A percentile compares a stretch with the other conserved stretches of the same genome.
Conservation (phyloP, 2,797 vertebrate genomes). For the Emys orbicularis region DNA sequence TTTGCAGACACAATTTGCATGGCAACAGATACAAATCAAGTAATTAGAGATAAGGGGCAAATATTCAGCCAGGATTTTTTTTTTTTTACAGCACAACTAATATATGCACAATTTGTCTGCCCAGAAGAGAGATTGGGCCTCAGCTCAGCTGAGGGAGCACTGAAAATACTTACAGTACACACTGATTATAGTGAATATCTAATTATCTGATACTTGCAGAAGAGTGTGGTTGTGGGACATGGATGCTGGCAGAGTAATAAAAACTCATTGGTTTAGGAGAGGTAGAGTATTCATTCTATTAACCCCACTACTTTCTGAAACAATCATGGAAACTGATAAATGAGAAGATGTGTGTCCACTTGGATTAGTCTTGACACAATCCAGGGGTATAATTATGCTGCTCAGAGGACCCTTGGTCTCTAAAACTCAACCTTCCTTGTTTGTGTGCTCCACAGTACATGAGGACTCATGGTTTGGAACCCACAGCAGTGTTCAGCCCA, state of each 20-base stretch:
- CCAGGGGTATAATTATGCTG: background rate
- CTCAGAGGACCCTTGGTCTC: background rate
- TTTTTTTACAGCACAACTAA: background rate
- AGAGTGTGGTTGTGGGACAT: fast-evolving
- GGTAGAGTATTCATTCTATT: conserved; percentile 30
- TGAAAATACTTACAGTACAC: background rate
- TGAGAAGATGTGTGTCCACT: background rate
- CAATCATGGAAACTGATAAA: background rate
- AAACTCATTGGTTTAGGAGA: background rate
- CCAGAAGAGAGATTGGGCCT: background rate
- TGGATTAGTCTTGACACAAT: background rate
- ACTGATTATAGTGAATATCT: background rate
- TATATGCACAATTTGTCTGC: fast-evolving
- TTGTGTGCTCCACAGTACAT: background rate
- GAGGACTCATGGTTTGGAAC: background rate
- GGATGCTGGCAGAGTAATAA: background rate
- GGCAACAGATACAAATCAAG: too few relatives aligned
- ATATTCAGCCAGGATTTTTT: background rate
- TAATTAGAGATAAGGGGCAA: too few relatives aligned
- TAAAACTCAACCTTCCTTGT: background rate
- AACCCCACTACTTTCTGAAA: conserved; percentile 29
- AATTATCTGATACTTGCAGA: background rate
- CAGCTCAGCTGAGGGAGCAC: background rate
- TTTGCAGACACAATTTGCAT: too few relatives aligned
- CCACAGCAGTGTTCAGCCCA: background rate